phyloP scores from a whole-genome alignment of 1,140 invertebrate genomes.

The Melanaphis sacchari region DNA sequence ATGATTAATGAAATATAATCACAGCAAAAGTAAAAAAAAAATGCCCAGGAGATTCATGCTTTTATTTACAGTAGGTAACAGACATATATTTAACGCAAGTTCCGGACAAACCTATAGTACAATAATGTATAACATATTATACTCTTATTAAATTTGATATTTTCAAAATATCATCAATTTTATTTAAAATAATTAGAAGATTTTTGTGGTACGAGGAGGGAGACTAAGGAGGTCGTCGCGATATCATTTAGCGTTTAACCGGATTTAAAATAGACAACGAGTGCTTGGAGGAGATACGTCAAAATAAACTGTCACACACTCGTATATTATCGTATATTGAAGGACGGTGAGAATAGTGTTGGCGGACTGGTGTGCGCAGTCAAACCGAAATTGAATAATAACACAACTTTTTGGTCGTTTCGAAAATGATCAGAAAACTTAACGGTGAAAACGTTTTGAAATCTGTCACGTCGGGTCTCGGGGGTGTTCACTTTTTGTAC shows the following conservation, averaged over 20 bases:
- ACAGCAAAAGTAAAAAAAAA: background rate
- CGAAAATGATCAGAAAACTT: slow-evolving; percentile 52
- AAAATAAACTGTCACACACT: background rate
- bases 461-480: slow-evolving; percentile 52
- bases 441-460: slow-evolving; percentile 30
- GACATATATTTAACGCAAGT: background rate
- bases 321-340: background rate
- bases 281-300: background rate
- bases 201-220: background rate
- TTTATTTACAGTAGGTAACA: slow-evolving; percentile 61
- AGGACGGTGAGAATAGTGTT: background rate
- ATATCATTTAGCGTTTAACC: background rate
- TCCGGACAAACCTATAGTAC: background rate
- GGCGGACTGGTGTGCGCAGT: background rate
- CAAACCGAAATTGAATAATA: slow-evolving; percentile 50
- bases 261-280: background rate
- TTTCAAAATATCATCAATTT: no score
- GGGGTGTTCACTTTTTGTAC: slow-evolving; percentile 41
- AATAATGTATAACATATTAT: no score
- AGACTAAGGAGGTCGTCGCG: background rate
- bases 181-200: background rate
- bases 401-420: slow-evolving; percentile 41
- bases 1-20: slow-evolving; percentile 43
- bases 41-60: slow-evolving; percentile 70
- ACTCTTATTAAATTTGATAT: background rate